phyloP scores from a whole-genome alignment of 1,140 invertebrate genomes.

The Drosophila mojavensis region DNA sequence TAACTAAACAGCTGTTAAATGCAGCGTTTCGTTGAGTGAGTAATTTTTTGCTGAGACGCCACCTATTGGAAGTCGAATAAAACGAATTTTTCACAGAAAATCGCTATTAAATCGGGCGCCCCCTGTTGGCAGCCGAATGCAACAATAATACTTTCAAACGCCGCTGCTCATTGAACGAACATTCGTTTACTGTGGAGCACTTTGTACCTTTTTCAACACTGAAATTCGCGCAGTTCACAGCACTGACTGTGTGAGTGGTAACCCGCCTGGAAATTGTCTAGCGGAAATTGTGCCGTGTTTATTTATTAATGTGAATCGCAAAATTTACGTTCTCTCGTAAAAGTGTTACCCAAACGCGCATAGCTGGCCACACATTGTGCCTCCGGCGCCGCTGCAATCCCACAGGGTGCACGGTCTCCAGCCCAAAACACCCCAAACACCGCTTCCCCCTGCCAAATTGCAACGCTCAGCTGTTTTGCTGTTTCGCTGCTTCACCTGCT shows the following conservation, averaged over 20 bases:
- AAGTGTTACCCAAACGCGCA: background rate
- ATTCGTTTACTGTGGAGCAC: background rate
- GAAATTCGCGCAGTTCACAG: background rate
- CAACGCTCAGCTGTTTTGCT: constrained; percentile 37
- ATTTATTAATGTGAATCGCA: constrained; percentile 11
- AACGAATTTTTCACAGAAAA: too few relatives aligned
- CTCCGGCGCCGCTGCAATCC: constrained; percentile 46
- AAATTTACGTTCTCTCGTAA: background rate
- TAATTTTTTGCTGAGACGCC: background rate
- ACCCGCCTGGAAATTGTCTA: constrained; percentile 14
- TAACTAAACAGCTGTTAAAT: background rate
- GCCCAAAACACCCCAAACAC: constrained; percentile 11
- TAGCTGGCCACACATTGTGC: constrained; percentile 21
- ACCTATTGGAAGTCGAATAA: background rate
- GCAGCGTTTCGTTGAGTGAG: background rate
- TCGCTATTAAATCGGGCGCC: background rate
- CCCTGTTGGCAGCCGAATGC: background rate
- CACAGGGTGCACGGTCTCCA: constrained; percentile 40
- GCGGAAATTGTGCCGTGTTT: constrained; percentile 21
- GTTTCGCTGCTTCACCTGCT: constrained; percentile 6
- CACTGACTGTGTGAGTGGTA: constrained; percentile 28
- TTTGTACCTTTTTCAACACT: constrained; percentile 4
- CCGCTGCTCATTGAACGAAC: too few relatives aligned
- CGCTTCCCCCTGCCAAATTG: constrained; percentile 7
- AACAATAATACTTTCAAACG: too few relatives aligned